phyloP scores from a whole-genome alignment of 2,797 vertebrate genomes.

The Cyclura pinguis region DNA sequence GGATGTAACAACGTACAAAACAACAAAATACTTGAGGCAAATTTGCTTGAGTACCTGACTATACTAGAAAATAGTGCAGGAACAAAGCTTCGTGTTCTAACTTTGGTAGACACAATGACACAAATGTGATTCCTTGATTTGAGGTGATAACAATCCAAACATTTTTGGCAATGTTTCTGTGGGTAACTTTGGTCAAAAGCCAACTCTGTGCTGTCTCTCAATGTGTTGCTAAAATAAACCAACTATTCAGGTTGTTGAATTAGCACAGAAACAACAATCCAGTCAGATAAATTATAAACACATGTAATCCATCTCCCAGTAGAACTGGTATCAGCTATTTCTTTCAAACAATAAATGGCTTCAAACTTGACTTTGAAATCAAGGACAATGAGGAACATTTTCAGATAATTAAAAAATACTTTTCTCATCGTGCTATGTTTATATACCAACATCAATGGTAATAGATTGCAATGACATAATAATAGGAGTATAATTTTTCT shows the following conservation, averaged over 20 bases:
- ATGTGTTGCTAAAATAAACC: conserved; percentile 53
- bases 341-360: neutral
- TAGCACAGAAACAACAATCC: conserved; percentile 26
- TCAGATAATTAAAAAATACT: neutral
- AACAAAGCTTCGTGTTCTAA: neutral
- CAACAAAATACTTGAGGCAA: neutral
- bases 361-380: conserved; percentile 1
- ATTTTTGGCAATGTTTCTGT: neutral
- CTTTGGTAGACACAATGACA: conserved; percentile 16
- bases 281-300: conserved; percentile 21
- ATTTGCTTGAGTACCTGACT: neutral
- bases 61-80: neutral
- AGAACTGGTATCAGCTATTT: neutral
- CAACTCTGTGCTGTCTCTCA: conserved; percentile 43
- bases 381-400: neutral
- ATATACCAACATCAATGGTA: neutral
- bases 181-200: conserved; percentile 52
- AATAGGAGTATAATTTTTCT: neutral
- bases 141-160: conserved; percentile 33
- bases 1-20: neutral
- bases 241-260: conserved; percentile 39
- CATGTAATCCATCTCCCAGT: neutral
- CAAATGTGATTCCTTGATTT: conserved; percentile 18
- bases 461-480: neutral
- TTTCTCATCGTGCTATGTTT: neutral